These are phyloP conservation scores for Linepithema humile DNA, from an alignment of 1,140 invertebrate species.

Conservation along the genomic window DNA sequence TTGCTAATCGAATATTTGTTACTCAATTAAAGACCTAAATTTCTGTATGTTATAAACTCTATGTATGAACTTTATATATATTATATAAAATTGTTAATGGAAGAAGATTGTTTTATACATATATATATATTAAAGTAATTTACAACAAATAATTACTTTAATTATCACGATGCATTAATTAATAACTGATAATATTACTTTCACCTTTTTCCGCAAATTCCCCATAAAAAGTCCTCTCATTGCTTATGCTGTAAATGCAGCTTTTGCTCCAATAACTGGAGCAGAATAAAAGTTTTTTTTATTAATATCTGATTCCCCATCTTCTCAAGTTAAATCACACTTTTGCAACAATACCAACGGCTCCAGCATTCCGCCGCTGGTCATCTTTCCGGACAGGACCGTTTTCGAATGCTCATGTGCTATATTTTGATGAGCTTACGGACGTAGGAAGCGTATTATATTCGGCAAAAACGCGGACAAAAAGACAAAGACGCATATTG, in stretches of 20 bases:
- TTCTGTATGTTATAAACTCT: background rate
- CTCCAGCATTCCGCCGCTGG: background rate
- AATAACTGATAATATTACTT: background rate
- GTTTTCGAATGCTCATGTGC: background rate
- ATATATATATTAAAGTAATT: too few relatives aligned
- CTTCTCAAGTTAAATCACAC: background rate
- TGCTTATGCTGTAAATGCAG: too few relatives aligned
- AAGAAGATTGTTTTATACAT: background rate
- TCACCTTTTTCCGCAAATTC: background rate
- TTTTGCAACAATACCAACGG: background rate
- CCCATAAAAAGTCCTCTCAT: background rate
- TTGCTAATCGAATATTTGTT: background rate
- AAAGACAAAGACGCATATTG: background rate
- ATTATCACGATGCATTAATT: slow-evolving; percentile 2
- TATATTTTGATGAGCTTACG: background rate
- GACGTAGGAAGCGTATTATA: background rate
- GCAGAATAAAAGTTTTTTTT: background rate
- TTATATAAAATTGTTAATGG: background rate
- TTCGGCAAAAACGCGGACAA: background rate
- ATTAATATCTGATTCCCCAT: background rate
- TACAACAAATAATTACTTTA: too few relatives aligned
- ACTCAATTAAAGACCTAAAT: background rate
- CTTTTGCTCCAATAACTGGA: background rate
- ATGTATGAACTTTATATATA: background rate
- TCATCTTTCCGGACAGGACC: background rate